Evolutionary conservation across 2,113 vertebrate species (phyloP).

Genomic region (Odontesthes bonariensis): DNA sequence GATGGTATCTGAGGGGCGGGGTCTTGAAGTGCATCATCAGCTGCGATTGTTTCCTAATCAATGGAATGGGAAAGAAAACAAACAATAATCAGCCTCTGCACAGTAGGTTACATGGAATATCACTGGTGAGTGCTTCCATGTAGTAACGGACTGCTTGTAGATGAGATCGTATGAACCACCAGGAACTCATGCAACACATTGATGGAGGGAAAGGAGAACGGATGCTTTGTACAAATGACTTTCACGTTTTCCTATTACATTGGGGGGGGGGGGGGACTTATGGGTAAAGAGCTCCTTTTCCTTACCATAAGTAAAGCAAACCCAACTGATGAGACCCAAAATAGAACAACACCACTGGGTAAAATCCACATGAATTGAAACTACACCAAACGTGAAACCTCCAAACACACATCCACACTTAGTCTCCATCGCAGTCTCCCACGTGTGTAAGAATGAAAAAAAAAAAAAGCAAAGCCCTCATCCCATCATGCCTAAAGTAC

Average conservation of each 20-base stretch:
- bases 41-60: constrained; percentile 71
- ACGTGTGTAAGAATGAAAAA: not conserved
- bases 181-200: constrained; percentile 49
- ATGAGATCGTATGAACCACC: constrained; percentile 16
- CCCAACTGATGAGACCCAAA: constrained; percentile 23
- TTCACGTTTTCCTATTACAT: not conserved
- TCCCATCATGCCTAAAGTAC: constrained; percentile 11
- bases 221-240: constrained; percentile 16
- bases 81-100: constrained; percentile 12
- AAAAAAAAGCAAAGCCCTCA: constrained; percentile 7
- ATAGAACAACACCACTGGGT: constrained; percentile 37
- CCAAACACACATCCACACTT: constrained; percentile 7
- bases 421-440: not conserved
- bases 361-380: constrained; percentile 27
- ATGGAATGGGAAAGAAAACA: constrained; percentile 8
- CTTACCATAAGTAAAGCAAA: constrained; percentile 9
- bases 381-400: constrained; percentile 21
- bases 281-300: constrained; percentile 31
- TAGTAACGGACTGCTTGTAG: constrained; percentile 20
- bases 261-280: not conserved
- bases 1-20: constrained; percentile 72
- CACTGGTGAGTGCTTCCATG: constrained; percentile 31
- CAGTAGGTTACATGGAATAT: constrained; percentile 12
- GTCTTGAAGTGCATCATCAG: constrained; percentile 79
- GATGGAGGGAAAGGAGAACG: constrained; percentile 19